Conservation (phyloP, 2,797 vertebrate genomes). For the Crenichthys baileyi region DNA sequence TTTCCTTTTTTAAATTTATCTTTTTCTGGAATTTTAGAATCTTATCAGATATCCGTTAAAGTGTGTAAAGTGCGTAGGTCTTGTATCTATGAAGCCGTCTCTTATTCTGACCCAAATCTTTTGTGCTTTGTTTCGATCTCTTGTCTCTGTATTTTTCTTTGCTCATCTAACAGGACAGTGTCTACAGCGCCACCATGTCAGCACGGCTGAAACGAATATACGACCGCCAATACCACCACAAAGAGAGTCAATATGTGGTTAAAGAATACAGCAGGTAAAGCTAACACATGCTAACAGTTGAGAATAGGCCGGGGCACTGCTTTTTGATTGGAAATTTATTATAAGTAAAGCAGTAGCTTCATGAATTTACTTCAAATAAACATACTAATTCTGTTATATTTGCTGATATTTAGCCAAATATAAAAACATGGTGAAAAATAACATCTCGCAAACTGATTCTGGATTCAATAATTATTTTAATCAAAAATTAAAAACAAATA, state of each 20-base stretch:
- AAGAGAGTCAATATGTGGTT: slow-evolving; percentile 76
- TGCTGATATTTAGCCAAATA: not conserved
- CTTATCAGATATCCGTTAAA: not conserved
- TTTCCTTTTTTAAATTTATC: not conserved
- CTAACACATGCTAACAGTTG: slow-evolving; percentile 10
- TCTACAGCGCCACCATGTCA: slow-evolving; percentile 70
- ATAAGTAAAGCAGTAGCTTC: slow-evolving; percentile 3
- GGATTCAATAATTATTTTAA: not conserved
- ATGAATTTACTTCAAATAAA: slow-evolving; percentile 14
- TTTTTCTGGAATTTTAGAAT: not conserved
- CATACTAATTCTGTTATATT: not conserved
- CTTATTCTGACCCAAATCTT: not conserved
- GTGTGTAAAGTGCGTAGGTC: not conserved
- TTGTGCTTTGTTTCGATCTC: slow-evolving; percentile 33
- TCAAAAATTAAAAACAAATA: no score
- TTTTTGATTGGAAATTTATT: not conserved
- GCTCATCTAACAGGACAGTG: slow-evolving; percentile 67
- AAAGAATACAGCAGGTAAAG: slow-evolving; percentile 80
- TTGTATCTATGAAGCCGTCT: slow-evolving; percentile 22
- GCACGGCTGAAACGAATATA: slow-evolving; percentile 62
- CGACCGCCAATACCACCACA: slow-evolving; percentile 74
- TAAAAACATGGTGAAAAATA: slow-evolving; percentile 1
- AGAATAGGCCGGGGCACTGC: not conserved
- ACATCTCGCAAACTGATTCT: not conserved
- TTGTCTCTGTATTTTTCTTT: slow-evolving; percentile 37